A percentile compares a stretch with the other conserved stretches of the same genome.
Conservation (phyloP, 2,888 invertebrate genomes). For the Agonopterix alstromeriana region DNA sequence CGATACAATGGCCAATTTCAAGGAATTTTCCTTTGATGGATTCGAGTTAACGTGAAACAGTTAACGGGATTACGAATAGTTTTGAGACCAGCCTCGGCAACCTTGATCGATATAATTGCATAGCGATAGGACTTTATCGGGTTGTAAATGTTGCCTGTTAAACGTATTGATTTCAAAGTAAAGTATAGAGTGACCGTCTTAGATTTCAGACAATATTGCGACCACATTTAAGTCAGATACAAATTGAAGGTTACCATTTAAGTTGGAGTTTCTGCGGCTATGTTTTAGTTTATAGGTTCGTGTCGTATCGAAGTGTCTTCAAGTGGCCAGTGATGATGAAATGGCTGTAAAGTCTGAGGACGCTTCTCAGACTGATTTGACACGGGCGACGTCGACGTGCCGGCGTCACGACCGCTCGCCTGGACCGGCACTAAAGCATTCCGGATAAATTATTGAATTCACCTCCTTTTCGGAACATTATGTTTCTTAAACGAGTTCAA, state of each 20-base stretch:
- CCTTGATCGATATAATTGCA: constrained; percentile 10
- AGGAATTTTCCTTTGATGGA: constrained; percentile 58
- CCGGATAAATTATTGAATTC: constrained; percentile 11
- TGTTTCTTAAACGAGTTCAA: background rate
- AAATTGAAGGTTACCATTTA: constrained; percentile 7
- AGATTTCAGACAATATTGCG: too few species aligned
- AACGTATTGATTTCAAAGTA: too few species aligned
- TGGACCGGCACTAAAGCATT: constrained; percentile 5
- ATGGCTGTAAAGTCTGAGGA: too few species aligned
- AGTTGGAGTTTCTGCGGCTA: constrained; percentile 10
- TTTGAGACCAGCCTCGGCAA: constrained; percentile 3
- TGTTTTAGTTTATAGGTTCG: background rate
- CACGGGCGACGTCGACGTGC: constrained; percentile 25
- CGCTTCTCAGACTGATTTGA: constrained; percentile 33
- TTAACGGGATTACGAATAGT: constrained; percentile 41
- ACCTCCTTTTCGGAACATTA: background rate
- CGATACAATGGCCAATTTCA: constrained; percentile 71
- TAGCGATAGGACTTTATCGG: constrained; percentile 8
- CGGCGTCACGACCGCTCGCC: constrained; percentile 7
- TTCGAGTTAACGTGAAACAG: constrained; percentile 43
- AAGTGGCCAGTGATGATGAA: too few species aligned
- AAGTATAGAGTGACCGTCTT: too few species aligned
- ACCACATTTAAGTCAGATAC: too few species aligned
- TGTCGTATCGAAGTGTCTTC: too few species aligned
- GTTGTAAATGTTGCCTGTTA: constrained; percentile 12